A percentile compares a stretch with the other conserved stretches of the same genome.
phyloP scores from a whole-genome alignment of 2,888 invertebrate genomes.

The Drosophila buzzatii region DNA sequence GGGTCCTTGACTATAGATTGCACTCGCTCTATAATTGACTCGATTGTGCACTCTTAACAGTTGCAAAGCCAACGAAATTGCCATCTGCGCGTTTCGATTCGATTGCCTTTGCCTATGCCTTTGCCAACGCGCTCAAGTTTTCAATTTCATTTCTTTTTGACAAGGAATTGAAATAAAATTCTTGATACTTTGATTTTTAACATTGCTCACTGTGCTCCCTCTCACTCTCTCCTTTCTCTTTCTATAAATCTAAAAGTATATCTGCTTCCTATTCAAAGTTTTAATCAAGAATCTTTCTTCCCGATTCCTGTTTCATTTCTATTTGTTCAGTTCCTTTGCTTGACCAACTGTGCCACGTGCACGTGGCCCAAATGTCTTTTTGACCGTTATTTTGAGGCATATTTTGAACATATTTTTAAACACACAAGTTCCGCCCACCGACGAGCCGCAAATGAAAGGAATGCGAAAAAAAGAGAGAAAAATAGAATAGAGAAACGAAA shows the following conservation, averaged over 20 bases:
- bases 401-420: constrained; percentile 61
- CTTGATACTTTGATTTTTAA: not conserved
- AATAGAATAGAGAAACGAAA: not conserved
- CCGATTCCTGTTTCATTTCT: constrained; percentile 3
- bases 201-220: not conserved
- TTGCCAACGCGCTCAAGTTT: not conserved
- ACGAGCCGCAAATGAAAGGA: constrained; percentile 27
- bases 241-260: not conserved
- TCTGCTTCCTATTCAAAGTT: not conserved
- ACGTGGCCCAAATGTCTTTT: constrained; percentile 53
- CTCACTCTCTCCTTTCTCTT: no score
- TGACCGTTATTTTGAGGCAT: constrained; percentile 51
- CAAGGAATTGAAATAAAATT: not conserved
- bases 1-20: constrained; percentile 12
- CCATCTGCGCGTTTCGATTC: constrained; percentile 4
- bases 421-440: constrained; percentile 34
- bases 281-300: no score
- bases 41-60: constrained; percentile 3
- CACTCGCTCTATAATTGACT: constrained; percentile 32
- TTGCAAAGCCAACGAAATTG: not conserved
- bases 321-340: constrained; percentile 1
- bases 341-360: constrained; percentile 18
- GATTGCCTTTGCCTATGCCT: not conserved
- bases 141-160: constrained; percentile 1
- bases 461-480: constrained; percentile 18